Evolutionary conservation across 2,888 invertebrate genomes (phyloP).

Genomic region (Synergus gifuensis): DNA sequence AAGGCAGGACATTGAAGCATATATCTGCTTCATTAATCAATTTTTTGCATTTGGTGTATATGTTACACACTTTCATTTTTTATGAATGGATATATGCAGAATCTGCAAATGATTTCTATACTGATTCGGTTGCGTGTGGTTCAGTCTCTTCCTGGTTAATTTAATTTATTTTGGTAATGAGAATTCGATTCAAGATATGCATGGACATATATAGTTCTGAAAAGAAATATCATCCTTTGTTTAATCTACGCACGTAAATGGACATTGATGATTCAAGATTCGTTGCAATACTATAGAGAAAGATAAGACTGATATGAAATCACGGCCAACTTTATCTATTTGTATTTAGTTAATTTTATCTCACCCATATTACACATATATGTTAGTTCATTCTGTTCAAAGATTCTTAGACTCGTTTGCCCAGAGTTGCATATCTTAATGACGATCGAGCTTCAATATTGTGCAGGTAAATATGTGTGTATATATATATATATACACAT

Average conservation of each 20-base stretch:
- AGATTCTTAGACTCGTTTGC: background rate
- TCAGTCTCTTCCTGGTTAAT: background rate
- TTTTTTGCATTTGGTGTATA: background rate
- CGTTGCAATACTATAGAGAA: background rate
- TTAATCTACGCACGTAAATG: background rate
- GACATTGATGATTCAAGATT: constrained; percentile 8
- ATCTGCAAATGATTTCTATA: background rate
- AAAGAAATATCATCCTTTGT: background rate
- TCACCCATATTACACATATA: background rate
- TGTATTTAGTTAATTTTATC: constrained; percentile 4
- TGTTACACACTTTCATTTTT: background rate
- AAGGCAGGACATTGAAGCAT: background rate
- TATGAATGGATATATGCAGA: background rate
- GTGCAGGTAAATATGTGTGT: background rate
- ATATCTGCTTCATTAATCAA: background rate
- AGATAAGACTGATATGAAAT: constrained; percentile 12
- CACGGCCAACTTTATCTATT: constrained; percentile 1
- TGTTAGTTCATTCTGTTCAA: background rate
- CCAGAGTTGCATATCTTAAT: background rate
- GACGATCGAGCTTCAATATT: background rate
- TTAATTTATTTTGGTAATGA: background rate
- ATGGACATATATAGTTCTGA: background rate
- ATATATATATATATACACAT: too few relatives aligned
- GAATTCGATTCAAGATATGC: background rate
- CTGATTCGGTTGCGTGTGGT: background rate